phyloP scores from a whole-genome alignment of 2,888 invertebrate genomes.

The Cheiracanthium punctorium region DNA sequence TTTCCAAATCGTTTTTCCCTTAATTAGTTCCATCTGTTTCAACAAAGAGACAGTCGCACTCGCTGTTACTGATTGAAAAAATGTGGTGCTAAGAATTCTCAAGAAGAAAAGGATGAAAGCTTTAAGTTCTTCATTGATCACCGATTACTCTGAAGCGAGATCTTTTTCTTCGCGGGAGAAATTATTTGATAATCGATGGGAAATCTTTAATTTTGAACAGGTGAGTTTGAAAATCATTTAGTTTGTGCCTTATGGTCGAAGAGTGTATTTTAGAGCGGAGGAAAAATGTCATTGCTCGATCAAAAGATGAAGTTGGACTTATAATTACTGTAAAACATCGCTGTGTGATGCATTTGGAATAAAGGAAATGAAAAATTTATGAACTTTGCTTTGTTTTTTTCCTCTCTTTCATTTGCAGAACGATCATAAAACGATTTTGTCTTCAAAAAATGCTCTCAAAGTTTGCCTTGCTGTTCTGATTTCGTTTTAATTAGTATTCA shows the following conservation, averaged over 20 bases:
- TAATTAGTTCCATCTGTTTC: conserved; percentile 69
- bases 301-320: too few species aligned
- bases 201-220: conserved; percentile 47
- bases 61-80: background rate
- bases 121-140: conserved; percentile 52
- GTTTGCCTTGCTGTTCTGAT: too few species aligned
- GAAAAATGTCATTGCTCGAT: too few species aligned
- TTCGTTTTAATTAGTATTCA: too few species aligned
- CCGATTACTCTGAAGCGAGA: conserved; percentile 41
- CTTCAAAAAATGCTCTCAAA: too few species aligned
- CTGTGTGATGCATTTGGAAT: too few species aligned
- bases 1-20: conserved; percentile 66
- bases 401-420: too few species aligned
- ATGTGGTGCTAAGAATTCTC: background rate
- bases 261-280: background rate
- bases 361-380: too few species aligned
- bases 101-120: background rate
- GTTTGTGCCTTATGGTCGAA: background rate
- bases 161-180: background rate
- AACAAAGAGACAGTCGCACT: conserved; percentile 62
- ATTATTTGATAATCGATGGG: conserved; percentile 34
- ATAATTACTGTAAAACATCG: too few species aligned
- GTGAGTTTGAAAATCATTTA: conserved; percentile 28
- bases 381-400: too few species aligned
- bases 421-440: too few species aligned